Evolutionary conservation across 2,113 vertebrate genomes (phyloP).

Genomic region (Castor canadensis): DNA sequence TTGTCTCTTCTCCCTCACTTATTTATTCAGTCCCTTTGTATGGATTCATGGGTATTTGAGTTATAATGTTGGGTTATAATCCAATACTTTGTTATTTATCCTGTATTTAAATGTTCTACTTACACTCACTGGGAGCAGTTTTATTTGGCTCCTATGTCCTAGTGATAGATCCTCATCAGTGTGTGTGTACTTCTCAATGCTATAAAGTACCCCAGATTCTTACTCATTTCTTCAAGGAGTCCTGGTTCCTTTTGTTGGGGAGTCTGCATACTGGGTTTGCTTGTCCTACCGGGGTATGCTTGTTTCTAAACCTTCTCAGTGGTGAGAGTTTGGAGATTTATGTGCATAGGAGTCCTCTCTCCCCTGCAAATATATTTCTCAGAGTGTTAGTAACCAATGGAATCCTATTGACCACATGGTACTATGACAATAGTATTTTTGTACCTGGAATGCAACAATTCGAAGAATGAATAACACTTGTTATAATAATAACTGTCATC

Average conservation of each 20-base stretch:
- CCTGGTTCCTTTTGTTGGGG: neutral
- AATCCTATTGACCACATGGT: neutral
- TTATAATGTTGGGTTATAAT: neutral
- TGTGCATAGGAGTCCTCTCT: neutral
- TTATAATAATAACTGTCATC: neutral
- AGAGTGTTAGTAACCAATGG: neutral
- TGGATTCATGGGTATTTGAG: neutral
- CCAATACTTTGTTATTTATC: neutral
- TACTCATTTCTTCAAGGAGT: neutral
- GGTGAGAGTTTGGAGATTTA: too few species aligned
- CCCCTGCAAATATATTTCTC: neutral
- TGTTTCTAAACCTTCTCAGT: neutral
- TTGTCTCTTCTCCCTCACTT: neutral
- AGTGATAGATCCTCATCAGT: rapidly evolving
- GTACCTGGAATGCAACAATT: neutral
- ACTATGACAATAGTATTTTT: neutral
- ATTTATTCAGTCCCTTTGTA: neutral
- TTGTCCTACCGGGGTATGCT: neutral
- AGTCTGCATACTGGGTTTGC: neutral
- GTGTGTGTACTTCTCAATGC: too few species aligned
- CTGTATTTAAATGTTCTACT: neutral
- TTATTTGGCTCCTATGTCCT: neutral
- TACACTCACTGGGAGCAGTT: neutral
- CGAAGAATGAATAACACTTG: neutral
- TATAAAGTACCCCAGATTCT: neutral